phyloP scores from a whole-genome alignment of 30 jellyfish, hydroid and myxozoan species.

The Clytia hemisphaerica region DNA sequence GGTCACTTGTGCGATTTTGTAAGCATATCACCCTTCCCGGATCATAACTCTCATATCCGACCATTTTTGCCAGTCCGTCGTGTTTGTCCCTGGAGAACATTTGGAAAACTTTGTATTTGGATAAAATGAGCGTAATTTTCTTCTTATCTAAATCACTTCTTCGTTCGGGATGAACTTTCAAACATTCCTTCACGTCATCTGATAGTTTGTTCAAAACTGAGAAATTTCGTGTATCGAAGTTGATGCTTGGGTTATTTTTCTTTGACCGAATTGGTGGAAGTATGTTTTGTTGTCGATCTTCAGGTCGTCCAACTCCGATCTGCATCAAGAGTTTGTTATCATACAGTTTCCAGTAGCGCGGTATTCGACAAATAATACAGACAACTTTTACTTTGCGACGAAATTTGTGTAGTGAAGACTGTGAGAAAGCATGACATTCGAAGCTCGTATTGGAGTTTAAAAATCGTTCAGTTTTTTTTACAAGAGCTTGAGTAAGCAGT shows the following conservation, averaged over 20 bases:
- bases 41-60: conserved; percentile 29
- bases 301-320: neutral
- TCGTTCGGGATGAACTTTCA: neutral
- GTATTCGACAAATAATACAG: neutral
- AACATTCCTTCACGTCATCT: neutral
- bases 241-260: too few relatives aligned
- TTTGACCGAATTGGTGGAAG: neutral
- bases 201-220: neutral
- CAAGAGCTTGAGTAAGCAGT: conserved; percentile 49
- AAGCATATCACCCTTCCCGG: conserved; percentile 54
- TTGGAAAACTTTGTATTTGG: neutral
- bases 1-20: conserved; percentile 45
- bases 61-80: neutral
- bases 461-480: conserved; percentile 26
- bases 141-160: neutral
- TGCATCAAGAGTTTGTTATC: neutral
- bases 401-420: neutral
- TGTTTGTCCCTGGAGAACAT: neutral
- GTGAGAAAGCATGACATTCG: neutral
- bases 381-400: neutral
- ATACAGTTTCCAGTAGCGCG: neutral
- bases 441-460: neutral
- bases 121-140: neutral
- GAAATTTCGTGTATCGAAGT: neutral
- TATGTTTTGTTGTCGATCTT: neutral